These are phyloP conservation scores for Conus ventricosus DNA, from an alignment of 1,140 invertebrate genomes.

Conservation along the genomic window DNA sequence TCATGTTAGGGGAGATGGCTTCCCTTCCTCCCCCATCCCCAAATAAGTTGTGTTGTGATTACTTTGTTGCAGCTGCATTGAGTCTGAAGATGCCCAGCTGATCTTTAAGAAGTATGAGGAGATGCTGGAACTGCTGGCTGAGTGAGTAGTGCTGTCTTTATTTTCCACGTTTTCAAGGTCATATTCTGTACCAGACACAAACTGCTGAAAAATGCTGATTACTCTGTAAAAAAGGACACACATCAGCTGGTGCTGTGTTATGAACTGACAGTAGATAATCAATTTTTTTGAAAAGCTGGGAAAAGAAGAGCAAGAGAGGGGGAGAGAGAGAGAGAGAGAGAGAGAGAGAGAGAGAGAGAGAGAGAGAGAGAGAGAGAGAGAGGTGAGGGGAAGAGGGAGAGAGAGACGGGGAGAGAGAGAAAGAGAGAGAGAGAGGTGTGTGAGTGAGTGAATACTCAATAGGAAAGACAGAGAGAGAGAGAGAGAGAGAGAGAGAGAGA, in stretches of 20 bases:
- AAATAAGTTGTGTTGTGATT: too few species aligned
- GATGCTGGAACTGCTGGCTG: conserved; percentile 69
- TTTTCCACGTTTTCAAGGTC: too few species aligned
- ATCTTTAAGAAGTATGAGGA: conserved; percentile 75
- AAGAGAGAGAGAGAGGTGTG: not conserved
- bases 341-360: not conserved
- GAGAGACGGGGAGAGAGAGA: not conserved
- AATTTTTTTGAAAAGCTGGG: too few species aligned
- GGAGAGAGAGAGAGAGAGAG: not conserved
- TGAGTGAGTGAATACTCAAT: too few species aligned
- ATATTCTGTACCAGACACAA: too few species aligned
- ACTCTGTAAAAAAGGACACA: too few species aligned
- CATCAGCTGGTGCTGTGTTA: too few species aligned
- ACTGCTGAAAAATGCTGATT: too few species aligned
- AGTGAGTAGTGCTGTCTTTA: conserved; percentile 56
- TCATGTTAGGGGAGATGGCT: too few species aligned
- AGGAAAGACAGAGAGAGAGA: too few species aligned
- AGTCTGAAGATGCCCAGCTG: conserved; percentile 68
- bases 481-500: too few species aligned
- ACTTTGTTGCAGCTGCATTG: conserved; percentile 64
- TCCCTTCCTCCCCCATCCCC: not conserved
- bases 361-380: not conserved
- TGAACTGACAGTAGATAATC: too few species aligned
- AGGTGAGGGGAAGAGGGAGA: not conserved
- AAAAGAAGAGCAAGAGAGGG: not conserved